Percentiles rank a stretch among this genome's conserved stretches.
Conservation (phyloP, 2,797 vertebrate genomes). For the Phaenicophaeus curvirostris region DNA sequence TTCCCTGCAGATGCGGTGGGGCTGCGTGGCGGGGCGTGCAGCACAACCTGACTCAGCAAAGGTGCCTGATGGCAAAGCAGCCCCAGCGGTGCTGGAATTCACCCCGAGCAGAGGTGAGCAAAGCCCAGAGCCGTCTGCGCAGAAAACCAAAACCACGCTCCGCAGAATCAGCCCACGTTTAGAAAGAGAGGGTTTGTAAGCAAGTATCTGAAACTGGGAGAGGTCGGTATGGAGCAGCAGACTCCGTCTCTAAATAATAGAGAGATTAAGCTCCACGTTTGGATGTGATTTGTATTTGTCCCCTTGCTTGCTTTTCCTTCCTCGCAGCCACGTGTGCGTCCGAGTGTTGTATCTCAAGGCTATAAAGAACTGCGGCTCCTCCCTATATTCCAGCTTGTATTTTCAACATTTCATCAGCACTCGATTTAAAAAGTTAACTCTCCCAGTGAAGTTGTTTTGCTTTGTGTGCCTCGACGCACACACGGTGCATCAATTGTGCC, state of each 20-base stretch:
- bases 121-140: background rate
- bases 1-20: background rate
- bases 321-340: background rate
- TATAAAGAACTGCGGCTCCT: background rate
- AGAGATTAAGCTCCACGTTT: background rate
- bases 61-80: background rate
- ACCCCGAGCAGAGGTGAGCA: background rate
- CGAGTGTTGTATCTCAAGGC: fast-evolving
- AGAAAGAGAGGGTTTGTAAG: background rate
- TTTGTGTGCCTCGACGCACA: background rate
- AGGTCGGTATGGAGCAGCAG: background rate
- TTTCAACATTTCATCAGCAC: background rate
- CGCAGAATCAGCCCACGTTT: background rate
- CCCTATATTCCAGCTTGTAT: fast-evolving
- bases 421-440: background rate
- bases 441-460: background rate
- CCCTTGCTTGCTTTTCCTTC: background rate
- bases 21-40: background rate
- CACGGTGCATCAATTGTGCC: background rate
- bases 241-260: background rate
- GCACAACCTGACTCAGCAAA: conserved; percentile 61
- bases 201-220: background rate
- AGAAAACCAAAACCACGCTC: background rate
- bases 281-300: background rate
- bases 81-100: background rate